These are phyloP conservation scores for Poecilus cupreus DNA, from an alignment of 2,888 invertebrate genomes.

Conservation along the genomic window DNA sequence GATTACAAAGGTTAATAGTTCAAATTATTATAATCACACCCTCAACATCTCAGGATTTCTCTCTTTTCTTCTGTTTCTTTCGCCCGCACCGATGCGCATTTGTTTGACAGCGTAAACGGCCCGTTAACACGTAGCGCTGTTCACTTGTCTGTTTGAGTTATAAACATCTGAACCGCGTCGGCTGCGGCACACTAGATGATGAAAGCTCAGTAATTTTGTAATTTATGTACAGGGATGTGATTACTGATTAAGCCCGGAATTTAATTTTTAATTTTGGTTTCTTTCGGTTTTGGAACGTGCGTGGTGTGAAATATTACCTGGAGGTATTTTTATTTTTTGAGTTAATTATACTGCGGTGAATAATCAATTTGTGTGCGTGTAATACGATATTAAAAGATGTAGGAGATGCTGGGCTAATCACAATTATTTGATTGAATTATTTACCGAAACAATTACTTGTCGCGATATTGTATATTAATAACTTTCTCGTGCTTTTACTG, in stretches of 20 bases:
- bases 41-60: slow-evolving; percentile 1
- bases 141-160: slow-evolving; percentile 33
- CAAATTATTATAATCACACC: slow-evolving; percentile 12
- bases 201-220: slow-evolving; percentile 34
- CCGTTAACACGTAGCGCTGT: slow-evolving; percentile 17
- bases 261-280: slow-evolving; percentile 17
- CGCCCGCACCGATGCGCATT: background rate
- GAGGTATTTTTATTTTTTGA: background rate
- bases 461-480: too few relatives aligned
- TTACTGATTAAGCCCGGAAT: background rate
- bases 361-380: background rate
- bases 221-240: slow-evolving; percentile 19
- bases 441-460: too few relatives aligned
- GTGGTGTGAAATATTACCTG: background rate
- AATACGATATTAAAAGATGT: background rate
- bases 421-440: too few relatives aligned
- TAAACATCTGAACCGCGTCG: slow-evolving; percentile 1
- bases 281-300: background rate
- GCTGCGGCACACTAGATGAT: background rate
- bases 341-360: background rate
- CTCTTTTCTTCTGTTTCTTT: background rate
- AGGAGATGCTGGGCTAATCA: background rate
- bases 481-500: too few relatives aligned
- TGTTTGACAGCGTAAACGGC: slow-evolving; percentile 39
- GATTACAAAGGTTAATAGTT: slow-evolving; percentile 16